These are phyloP conservation scores for Cyrtonyx montezumae DNA, from an alignment of 2,113 vertebrate genomes.

Conservation along the genomic window DNA sequence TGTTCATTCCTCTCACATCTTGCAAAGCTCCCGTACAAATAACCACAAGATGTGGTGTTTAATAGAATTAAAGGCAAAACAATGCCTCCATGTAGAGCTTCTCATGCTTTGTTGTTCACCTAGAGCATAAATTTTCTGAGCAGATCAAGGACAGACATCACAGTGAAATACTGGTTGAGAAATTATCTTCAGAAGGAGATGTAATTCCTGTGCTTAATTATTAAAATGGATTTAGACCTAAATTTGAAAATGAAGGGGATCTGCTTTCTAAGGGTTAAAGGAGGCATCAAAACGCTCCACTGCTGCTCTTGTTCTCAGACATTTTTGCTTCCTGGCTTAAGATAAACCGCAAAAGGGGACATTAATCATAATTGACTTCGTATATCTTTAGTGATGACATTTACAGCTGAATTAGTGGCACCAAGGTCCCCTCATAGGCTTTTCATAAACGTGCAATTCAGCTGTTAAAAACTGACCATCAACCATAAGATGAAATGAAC, in stretches of 20 bases:
- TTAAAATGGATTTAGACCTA: background rate
- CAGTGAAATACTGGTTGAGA: background rate
- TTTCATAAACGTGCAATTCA: background rate
- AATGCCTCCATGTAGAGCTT: background rate
- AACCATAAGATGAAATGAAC: fast-evolving
- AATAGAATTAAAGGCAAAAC: background rate
- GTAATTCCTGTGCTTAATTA: background rate
- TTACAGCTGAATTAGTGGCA: background rate
- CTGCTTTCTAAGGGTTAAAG: background rate
- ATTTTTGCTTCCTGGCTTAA: background rate
- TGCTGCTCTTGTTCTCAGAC: background rate
- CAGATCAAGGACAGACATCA: background rate
- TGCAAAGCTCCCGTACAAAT: background rate
- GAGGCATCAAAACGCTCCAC: background rate
- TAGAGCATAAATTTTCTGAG: background rate
- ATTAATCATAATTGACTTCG: background rate
- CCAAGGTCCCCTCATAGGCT: background rate
- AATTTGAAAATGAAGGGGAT: background rate
- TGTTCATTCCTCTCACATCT: background rate
- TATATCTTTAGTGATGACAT: background rate
- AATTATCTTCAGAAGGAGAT: background rate
- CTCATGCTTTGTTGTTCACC: background rate
- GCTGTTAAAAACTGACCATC: fast-evolving
- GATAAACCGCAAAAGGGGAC: background rate
- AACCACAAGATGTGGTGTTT: background rate